phyloP scores from a whole-genome alignment of 2,797 vertebrate genomes.

The Acanthurus lineatus region DNA sequence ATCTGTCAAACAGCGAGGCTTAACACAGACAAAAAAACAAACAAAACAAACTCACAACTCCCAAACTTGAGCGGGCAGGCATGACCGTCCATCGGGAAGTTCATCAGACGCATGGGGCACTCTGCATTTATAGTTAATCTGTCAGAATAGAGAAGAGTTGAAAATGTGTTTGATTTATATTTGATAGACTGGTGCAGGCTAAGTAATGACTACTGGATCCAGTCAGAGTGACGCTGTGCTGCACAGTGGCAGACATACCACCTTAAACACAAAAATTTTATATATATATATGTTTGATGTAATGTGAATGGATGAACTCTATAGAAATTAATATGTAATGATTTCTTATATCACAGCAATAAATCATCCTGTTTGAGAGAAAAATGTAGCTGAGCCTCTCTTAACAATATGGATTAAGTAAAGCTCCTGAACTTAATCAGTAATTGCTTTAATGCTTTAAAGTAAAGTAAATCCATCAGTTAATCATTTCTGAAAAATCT shows the following conservation, averaged over 20 bases:
- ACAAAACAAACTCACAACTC: slow-evolving; percentile 84
- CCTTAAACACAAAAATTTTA: too few relatives aligned
- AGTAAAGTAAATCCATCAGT: slow-evolving; percentile 24
- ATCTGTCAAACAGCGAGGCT: slow-evolving; percentile 62
- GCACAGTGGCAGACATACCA: not conserved
- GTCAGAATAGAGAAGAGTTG: slow-evolving; percentile 57
- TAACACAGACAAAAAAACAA: slow-evolving; percentile 40
- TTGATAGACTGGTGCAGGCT: slow-evolving; percentile 38
- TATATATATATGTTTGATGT: not conserved
- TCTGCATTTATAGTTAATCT: slow-evolving; percentile 90
- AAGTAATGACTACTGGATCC: slow-evolving; percentile 6
- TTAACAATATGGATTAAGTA: slow-evolving; percentile 9
- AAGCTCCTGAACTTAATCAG: slow-evolving; percentile 6
- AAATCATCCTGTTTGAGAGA: not conserved
- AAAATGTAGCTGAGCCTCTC: not conserved
- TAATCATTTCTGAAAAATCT: slow-evolving; percentile 24
- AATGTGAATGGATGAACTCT: not conserved
- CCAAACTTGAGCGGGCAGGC: slow-evolving; percentile 90
- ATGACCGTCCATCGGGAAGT: slow-evolving; percentile 91
- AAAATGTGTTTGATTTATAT: slow-evolving; percentile 52
- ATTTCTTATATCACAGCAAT: not conserved
- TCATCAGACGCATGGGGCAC: slow-evolving; percentile 89
- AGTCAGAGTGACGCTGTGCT: not conserved
- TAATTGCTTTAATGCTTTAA: slow-evolving; percentile 27
- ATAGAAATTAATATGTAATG: not conserved